Evolutionary conservation across 2,888 invertebrate species (phyloP).

Genomic region (Latheticus oryzae): DNA sequence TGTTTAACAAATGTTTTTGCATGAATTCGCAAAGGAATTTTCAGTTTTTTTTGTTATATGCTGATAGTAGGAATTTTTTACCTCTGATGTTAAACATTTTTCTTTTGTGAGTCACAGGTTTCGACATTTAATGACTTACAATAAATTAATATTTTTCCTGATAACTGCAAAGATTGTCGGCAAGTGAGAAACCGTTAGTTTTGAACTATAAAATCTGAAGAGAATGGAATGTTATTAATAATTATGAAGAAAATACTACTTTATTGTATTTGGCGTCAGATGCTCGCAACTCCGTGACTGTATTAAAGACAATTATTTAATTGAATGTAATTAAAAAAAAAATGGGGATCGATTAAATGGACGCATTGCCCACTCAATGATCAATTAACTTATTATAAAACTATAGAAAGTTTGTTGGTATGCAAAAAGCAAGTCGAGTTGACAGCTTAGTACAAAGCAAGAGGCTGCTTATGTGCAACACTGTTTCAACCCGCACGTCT

Average conservation of each 20-base stretch:
- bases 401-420: conserved; percentile 29
- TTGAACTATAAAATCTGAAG: too few species aligned
- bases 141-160: conserved; percentile 32
- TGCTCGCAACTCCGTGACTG: conserved; percentile 20
- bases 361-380: conserved; percentile 6
- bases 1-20: conserved; percentile 4
- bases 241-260: conserved; percentile 21
- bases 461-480: conserved; percentile 40
- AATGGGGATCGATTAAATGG: conserved; percentile 4
- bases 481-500: conserved; percentile 47
- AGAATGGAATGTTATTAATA: conserved; percentile 5
- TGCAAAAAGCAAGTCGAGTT: conserved; percentile 39
- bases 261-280: conserved; percentile 20
- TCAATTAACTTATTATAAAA: conserved; percentile 23
- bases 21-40: neutral
- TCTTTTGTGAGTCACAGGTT: conserved; percentile 18
- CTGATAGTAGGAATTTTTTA: neutral
- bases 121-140: conserved; percentile 20
- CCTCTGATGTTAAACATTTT: neutral
- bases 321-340: conserved; percentile 37
- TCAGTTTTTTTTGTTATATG: neutral
- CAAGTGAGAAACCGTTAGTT: too few species aligned
- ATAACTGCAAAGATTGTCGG: conserved; percentile 16
- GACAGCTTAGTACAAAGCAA: conserved; percentile 36
- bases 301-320: conserved; percentile 33